Evolutionary conservation across 2,888 invertebrate genomes (phyloP).

Genomic region (Electrophaes corylata): DNA sequence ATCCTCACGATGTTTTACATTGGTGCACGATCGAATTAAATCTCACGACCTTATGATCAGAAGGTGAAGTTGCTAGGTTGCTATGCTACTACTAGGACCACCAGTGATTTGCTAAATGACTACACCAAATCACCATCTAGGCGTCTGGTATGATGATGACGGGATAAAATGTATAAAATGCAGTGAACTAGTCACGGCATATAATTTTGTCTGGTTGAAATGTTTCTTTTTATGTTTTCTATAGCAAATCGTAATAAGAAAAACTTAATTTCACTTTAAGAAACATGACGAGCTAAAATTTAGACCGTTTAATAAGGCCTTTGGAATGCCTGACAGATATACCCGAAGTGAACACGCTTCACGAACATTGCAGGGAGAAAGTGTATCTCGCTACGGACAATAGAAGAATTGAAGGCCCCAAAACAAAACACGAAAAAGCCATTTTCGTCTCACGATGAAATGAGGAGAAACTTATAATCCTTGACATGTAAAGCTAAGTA

Average conservation of each 20-base stretch:
- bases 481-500: constrained; percentile 45
- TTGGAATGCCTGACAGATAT: constrained; percentile 28
- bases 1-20: too few relatives aligned
- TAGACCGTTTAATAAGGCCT: constrained; percentile 31
- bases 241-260: constrained; percentile 35
- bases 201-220: constrained; percentile 16
- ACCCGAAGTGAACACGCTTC: constrained; percentile 48
- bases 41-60: not conserved
- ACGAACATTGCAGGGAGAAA: constrained; percentile 61
- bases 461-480: constrained; percentile 46
- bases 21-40: not conserved
- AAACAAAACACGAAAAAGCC: constrained; percentile 56
- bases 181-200: constrained; percentile 11
- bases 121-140: constrained; percentile 16
- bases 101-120: constrained; percentile 17
- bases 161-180: constrained; percentile 20
- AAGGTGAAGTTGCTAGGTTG: not conserved
- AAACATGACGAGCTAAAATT: constrained; percentile 36
- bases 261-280: constrained; percentile 30
- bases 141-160: constrained; percentile 24
- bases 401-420: constrained; percentile 53
- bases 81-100: not conserved
- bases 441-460: constrained; percentile 48
- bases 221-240: constrained; percentile 29
- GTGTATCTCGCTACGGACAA: constrained; percentile 59